Base-by-base conservation (phyloP, 2,113 vertebrate species). In the Cyphomyrus plagiostoma region DNA sequence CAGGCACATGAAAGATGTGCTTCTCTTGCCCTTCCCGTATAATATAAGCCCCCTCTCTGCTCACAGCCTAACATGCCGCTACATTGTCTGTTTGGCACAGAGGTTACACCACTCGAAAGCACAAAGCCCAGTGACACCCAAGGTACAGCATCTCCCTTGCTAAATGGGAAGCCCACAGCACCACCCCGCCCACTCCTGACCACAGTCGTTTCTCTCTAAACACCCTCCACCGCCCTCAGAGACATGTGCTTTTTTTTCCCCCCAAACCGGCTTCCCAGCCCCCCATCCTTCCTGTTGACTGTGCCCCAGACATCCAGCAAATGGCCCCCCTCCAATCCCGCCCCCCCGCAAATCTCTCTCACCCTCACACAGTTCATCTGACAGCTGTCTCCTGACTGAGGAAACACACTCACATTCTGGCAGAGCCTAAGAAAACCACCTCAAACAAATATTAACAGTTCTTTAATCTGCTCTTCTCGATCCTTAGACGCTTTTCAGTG, bases 351-450 rank as follows among this genome's bases (percentile, higher is more conserved):
- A 70, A 26, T 70, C 89, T 88, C 88, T 70, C 87, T 91, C 88
- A 92, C 93, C 92, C 95, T 95, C 95, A 95, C 94, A 95, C 93
- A 94, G 93, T 90, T 92, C 91, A 90, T 90, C 93, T 92, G 94
- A 96, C 95, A 96, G 95, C 95, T 95, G 95, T 94, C 94, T 94
- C 92, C 89, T 83, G 91, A 94, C 93, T 93, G 91, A 92, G 93
- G 91, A 93, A 95, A 95, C 93, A 95, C 94, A 86, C 80, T 58
- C 53, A 46, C 80, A 48, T 46, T 86, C 53, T 3, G 46, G 83
- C 53, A 49, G 82, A 50, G 23, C 45, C 53, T 4, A 50, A 66
- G n/a, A 66, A 66, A 62, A 2, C 42, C 5, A 52, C 70, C 50
- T 39, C n/a, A 30, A 39, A 74, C 42, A 83, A 56, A 82, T 56